These are phyloP conservation scores for Crocallis elinguaria DNA, from an alignment of 2,888 invertebrate genomes.

Conservation along the genomic window DNA sequence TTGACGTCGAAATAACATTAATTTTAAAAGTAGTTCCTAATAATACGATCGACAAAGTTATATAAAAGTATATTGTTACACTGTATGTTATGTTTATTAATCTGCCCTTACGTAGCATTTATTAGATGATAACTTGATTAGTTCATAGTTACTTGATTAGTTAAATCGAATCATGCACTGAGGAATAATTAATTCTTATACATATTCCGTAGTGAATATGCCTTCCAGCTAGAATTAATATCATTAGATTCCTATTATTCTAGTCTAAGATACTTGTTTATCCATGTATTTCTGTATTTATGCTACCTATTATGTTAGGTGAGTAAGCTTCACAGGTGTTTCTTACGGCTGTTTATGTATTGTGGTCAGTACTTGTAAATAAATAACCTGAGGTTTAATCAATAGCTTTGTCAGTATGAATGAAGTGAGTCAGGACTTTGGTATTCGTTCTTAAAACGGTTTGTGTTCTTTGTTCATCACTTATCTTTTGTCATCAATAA, in stretches of 20 bases:
- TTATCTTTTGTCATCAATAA: background rate
- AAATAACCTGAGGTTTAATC: conserved; percentile 6
- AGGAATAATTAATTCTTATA: too few relatives aligned
- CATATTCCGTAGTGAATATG: too few relatives aligned
- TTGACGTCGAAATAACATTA: too few relatives aligned
- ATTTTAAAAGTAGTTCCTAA: too few relatives aligned
- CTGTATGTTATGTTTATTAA: too few relatives aligned
- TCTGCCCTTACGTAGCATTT: background rate
- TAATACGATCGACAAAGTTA: too few relatives aligned
- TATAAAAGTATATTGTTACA: too few relatives aligned
- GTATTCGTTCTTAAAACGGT: conserved; percentile 5
- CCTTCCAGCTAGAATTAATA: background rate
- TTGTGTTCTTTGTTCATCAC: conserved; percentile 16
- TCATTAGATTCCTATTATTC: background rate
- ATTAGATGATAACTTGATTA: background rate
- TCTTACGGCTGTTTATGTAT: background rate
- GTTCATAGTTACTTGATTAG: background rate
- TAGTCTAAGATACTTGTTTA: background rate
- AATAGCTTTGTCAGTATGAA: conserved; percentile 14
- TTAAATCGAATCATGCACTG: background rate
- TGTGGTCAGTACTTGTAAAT: conserved; percentile 14
- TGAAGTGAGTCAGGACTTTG: conserved; percentile 19
- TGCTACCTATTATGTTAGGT: conserved; percentile 1
- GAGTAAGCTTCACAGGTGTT: conserved; percentile 28
- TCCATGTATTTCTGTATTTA: background rate